Percentiles rank a stretch among this genome's conserved stretches.
Evolutionary conservation across 2,888 invertebrate species (phyloP).

Genomic region (Loripinus fragilis): DNA sequence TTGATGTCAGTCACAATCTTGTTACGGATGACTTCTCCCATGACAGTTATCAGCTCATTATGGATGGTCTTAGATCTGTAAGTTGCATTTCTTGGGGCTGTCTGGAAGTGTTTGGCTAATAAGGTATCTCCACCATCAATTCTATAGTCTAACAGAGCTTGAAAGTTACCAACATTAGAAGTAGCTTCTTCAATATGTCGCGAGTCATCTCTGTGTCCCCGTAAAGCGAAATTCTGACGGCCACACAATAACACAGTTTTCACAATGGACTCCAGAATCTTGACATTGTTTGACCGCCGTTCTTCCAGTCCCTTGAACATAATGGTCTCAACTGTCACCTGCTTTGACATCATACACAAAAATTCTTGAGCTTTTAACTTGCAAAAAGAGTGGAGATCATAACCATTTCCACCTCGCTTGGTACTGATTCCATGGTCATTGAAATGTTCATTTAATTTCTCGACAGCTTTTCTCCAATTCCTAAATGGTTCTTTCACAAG

Average conservation of each 20-base stretch:
- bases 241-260: slow-evolving; percentile 22
- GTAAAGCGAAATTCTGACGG: neutral
- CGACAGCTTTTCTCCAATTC: too few relatives aligned
- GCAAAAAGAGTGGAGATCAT: neutral
- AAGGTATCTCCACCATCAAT: slow-evolving; percentile 24
- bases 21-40: slow-evolving; percentile 9
- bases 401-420: too few relatives aligned
- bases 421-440: neutral
- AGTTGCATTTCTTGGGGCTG: slow-evolving; percentile 25
- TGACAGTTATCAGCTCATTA: slow-evolving; percentile 27
- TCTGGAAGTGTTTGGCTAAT: slow-evolving; percentile 29
- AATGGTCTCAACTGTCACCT: too few relatives aligned
- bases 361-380: neutral
- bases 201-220: neutral
- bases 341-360: neutral
- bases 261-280: slow-evolving; percentile 7
- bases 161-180: slow-evolving; percentile 29
- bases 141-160: slow-evolving; percentile 29
- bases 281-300: neutral
- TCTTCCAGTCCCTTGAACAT: neutral
- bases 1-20: slow-evolving; percentile 24
- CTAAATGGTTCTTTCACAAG: too few relatives aligned
- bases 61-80: slow-evolving; percentile 34
- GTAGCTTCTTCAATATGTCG: neutral
- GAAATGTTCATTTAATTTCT: neutral